Evolutionary conservation across 2,888 invertebrate species (phyloP), one percentile per base, ranked within the genome.

Genomic region (Incurvaria masculella): DNA sequence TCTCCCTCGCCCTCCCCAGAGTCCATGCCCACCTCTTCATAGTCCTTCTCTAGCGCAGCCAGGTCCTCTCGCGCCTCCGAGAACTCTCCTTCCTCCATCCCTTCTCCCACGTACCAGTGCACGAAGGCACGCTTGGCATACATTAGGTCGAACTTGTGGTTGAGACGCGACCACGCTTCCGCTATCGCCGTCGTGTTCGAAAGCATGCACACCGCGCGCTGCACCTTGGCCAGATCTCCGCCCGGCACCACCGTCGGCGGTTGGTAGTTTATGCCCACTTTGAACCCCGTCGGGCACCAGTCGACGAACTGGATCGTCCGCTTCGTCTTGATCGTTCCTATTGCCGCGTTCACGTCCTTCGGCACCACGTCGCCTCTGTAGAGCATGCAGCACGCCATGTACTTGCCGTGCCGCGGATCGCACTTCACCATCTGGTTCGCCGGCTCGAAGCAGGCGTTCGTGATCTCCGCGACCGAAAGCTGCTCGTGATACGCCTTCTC

Each of bases 131-230:
- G 82, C 76, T 91, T 92, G 62, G 91, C 89, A 65, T 91, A 93
- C 90, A 92, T 91, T 58, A 92, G 79, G 65, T 91, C 91, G 66
- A 92, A 90, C 68, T 91, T 92, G 67, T 89, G 90, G 68, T 93
- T 91, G 52, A 93, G 81, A 63, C 92, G 84, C 50, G 90, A 90
- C 92, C 92, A 93, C 41, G 92, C 92, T 66, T 93, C 91, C 43
- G 91, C 91, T 61, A 94, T 92, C 53, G 92, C 89, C 2, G 92
- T 93, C 51, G 91, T 94, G 91, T 93, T 93, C 47, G 94, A 94
- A 64, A 97, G 55, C 91, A 93, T 93, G 75, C 93, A 94, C 2
- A 94, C 91, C 38, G 92, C 91, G 44, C 92, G 81, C 60, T 89
- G 89, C 1, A 91, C 90, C 69, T 89, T 90, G 52, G 91, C 90